phyloP scores from a whole-genome alignment of 2,888 invertebrate species.

The Chalcis sispes region DNA sequence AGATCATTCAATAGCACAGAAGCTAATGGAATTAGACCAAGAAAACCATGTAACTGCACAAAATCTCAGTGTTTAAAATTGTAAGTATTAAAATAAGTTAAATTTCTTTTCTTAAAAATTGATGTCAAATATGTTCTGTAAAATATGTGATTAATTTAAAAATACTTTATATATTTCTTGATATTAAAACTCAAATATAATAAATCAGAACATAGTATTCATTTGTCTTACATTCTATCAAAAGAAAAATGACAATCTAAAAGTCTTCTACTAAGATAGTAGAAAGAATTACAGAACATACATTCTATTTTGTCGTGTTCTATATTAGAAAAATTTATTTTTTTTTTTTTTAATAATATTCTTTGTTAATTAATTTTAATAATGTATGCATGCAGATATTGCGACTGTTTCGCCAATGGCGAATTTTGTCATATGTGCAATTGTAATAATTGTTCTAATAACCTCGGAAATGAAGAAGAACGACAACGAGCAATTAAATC shows the following conservation, averaged over 20 bases:
- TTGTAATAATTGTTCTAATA: conserved; percentile 98
- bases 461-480: conserved; percentile 95
- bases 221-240: conserved; percentile 49
- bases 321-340: conserved; percentile 24
- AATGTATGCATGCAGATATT: conserved; percentile 80
- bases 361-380: conserved; percentile 46
- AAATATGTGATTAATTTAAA: no score
- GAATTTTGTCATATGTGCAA: conserved; percentile 99
- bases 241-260: conserved; percentile 56
- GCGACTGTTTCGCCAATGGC: conserved; percentile 99
- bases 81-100: conserved; percentile 77
- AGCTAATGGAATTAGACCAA: conserved; percentile 80
- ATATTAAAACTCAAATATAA: conserved; percentile 25
- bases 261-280: conserved; percentile 46
- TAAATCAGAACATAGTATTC: conserved; percentile 26
- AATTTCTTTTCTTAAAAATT: conserved; percentile 3
- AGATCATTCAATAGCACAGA: conserved; percentile 71
- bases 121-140: conserved; percentile 11
- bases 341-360: no score
- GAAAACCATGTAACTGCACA: conserved; percentile 99
- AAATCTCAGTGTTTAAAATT: conserved; percentile 98
- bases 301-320: conserved; percentile 33
- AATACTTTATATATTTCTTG: conserved; percentile 4
- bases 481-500: conserved; percentile 95
- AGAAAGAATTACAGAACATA: conserved; percentile 45